Base-by-base conservation (phyloP, 2,888 invertebrate genomes). In the Drosophila falleni region DNA sequence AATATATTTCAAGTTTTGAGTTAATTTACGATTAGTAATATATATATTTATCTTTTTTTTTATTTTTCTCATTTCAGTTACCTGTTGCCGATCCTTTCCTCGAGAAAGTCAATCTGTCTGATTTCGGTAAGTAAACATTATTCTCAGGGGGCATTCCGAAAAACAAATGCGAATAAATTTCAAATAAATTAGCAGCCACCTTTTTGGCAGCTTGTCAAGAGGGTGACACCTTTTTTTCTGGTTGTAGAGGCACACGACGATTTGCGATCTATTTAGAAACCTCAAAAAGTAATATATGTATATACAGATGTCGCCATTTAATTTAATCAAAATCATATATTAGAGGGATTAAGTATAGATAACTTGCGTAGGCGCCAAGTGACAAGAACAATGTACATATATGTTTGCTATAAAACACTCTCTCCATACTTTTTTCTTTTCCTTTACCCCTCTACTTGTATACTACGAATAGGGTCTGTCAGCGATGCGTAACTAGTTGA, bases 61-160 rank as follows among this genome's bases (percentile, higher is more conserved):
- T 9, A 15, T 5, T 13, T 39, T 13, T 39, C 78, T 95, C 8
- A 29, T 86, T 95, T 62, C 95, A 98, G 97, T 94, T 97, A 90
- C 97, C 97, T 68, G 97, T 97, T 58, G 97, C 96, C 55, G 97
- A 97, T 93, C 97, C 97, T 50, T 98, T 97, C 93, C 93, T 98
- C 93, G 97, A 97, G 93, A 97, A 97, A 94, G 96, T 96, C 86
- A 95, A 95, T 91, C 93, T 96, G 81, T 95, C 95, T 54, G 96
- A 96, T 94, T 94, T 96, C 88, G 96, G 96, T 96, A 93, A 95
- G 96, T 94, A 56, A n/a, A 64, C 15, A 33, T 33, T 39, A 10
- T 42, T 59, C 33, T 16, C 41, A 35, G 55, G 39, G 39, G 42
- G 37, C n/a, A 19, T 29, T 54, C 47, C 54, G 19, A 59, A 51